phyloP scores from a whole-genome alignment of 2,797 vertebrate genomes.

The Manis pentadactyla region DNA sequence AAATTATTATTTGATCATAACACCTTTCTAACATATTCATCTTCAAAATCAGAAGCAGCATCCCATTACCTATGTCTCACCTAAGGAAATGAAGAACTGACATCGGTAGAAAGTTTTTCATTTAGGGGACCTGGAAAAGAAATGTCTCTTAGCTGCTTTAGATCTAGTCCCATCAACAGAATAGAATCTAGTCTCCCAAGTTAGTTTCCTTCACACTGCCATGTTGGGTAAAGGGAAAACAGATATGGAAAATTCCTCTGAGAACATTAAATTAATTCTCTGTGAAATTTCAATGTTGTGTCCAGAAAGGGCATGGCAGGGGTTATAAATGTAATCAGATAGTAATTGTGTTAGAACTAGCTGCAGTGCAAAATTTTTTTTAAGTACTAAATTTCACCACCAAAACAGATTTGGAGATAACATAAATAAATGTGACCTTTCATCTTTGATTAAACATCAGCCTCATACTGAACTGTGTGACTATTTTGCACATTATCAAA shows the following conservation, averaged over 20 bases:
- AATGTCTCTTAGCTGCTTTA: neutral
- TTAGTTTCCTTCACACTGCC: neutral
- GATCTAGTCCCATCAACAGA: neutral
- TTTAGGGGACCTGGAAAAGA: neutral
- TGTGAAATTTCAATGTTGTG: conserved; percentile 77
- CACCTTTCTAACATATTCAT: neutral
- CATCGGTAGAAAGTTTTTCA: neutral
- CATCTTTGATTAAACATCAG: conserved; percentile 44
- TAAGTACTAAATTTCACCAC: conserved; percentile 53
- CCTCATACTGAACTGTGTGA: neutral
- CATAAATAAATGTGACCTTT: neutral
- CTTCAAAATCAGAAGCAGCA: neutral
- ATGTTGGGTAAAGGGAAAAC: conserved; percentile 16
- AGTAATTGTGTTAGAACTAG: conserved; percentile 48
- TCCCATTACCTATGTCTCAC: neutral
- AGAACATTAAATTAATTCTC: conserved; percentile 69
- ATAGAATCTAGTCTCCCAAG: neutral
- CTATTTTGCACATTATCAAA: conserved; percentile 30
- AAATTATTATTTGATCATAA: conserved; percentile 5
- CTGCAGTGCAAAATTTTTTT: conserved; percentile 3
- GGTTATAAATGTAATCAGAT: conserved; percentile 32
- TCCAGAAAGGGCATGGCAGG: conserved; percentile 54
- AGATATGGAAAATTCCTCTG: conserved; percentile 44
- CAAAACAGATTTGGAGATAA: neutral
- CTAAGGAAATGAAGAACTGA: neutral